Conservation (phyloP, 2,888 invertebrate genomes). For the Willowsia nigromaculata region DNA sequence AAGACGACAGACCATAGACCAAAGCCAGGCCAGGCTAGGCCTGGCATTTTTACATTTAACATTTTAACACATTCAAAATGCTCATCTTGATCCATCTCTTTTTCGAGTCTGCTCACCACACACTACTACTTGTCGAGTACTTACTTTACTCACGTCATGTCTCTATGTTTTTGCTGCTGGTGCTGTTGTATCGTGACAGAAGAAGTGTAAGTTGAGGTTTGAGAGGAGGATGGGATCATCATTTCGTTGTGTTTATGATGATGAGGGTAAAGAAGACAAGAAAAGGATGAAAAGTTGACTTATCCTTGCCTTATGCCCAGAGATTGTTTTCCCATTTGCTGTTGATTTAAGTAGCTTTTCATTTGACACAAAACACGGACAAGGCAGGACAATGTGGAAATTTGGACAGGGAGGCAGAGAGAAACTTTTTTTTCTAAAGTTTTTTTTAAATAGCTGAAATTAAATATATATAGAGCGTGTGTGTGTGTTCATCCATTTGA, state of each 20-base stretch:
- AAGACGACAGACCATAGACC: conserved; percentile 47
- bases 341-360: not conserved
- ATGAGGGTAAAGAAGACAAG: conserved; percentile 13
- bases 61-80: not conserved
- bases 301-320: not conserved
- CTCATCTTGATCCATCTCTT: not conserved
- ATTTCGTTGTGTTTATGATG: conserved; percentile 8
- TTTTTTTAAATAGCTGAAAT: not conserved
- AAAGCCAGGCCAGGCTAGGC: not conserved
- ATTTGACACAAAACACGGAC: not conserved
- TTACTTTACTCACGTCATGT: conserved; percentile 4
- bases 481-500: not conserved
- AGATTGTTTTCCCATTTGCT: not conserved
- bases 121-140: no score
- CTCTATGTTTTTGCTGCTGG: conserved; percentile 27
- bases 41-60: conserved; percentile 2
- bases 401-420: not conserved
- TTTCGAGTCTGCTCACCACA: not conserved
- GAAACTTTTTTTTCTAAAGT: not conserved
- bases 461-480: not conserved
- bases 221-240: conserved; percentile 17
- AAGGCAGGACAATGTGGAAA: not conserved
- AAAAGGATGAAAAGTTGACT: conserved; percentile 32
- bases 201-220: conserved; percentile 28
- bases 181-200: conserved; percentile 4